A percentile compares a stretch with the other conserved stretches of the same genome.
phyloP scores from a whole-genome alignment of 2,113 vertebrate species.

The Epinephelus fuscoguttatus region DNA sequence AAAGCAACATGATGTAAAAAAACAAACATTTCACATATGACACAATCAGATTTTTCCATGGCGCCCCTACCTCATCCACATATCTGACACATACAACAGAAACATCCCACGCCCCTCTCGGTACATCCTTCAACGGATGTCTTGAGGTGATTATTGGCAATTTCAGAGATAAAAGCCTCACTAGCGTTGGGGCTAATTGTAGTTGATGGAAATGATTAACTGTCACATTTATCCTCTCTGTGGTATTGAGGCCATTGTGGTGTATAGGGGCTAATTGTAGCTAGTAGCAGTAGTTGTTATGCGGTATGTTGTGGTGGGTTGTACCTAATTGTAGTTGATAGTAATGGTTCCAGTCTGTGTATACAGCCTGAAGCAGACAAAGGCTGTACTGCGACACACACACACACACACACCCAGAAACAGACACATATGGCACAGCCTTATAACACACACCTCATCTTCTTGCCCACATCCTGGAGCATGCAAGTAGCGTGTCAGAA shows the following conservation, averaged over 20 bases:
- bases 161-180: conserved; percentile 66
- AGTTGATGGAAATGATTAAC: conserved; percentile 77
- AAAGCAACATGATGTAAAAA: background rate
- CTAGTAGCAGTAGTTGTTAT: conserved; percentile 81
- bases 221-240: conserved; percentile 64
- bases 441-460: conserved; percentile 18
- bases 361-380: conserved; percentile 76
- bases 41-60: background rate
- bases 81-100: background rate
- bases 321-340: conserved; percentile 82
- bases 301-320: conserved; percentile 76
- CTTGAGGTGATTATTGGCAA: conserved; percentile 64
- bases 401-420: background rate
- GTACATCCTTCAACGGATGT: conserved; percentile 36
- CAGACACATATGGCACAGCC: background rate
- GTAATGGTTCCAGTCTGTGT: conserved; percentile 83
- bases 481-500: background rate
- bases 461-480: conserved; percentile 31
- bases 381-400: conserved; percentile 51
- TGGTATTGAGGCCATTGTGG: conserved; percentile 69
- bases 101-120: background rate
- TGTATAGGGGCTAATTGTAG: conserved; percentile 76
- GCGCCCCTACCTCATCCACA: background rate
- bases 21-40: background rate
- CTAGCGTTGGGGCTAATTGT: conserved; percentile 65